Evolutionary conservation across 2,888 invertebrate species (phyloP).

Genomic region (Hydriomena furcata): DNA sequence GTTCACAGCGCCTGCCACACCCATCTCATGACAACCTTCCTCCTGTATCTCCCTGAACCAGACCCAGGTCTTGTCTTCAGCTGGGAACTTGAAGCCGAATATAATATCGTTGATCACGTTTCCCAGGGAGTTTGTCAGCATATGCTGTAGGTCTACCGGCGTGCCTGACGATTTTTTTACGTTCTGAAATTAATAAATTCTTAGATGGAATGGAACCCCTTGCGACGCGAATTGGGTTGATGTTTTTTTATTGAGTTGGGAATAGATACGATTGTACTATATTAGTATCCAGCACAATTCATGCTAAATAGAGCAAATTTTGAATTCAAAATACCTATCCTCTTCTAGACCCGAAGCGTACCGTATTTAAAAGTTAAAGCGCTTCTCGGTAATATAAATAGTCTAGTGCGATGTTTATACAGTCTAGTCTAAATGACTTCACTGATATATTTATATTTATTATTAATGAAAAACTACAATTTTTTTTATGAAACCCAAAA

Average conservation of each 20-base stretch:
- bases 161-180: constrained; percentile 52
- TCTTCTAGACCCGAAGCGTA: no score
- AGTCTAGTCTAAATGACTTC: no score
- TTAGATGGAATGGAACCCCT: no score
- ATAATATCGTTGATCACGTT: constrained; percentile 90
- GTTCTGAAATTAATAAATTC: constrained; percentile 47
- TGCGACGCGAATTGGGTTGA: no score
- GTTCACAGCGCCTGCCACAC: constrained; percentile 92
- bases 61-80: constrained; percentile 89
- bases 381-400: no score
- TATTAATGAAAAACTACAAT: no score
- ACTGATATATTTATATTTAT: no score
- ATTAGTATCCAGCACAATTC: no score
- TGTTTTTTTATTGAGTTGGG: no score
- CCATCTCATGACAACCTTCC: constrained; percentile 92
- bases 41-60: constrained; percentile 91
- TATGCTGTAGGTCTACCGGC: constrained; percentile 77
- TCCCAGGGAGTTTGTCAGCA: constrained; percentile 88
- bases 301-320: background rate
- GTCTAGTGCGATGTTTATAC: no score
- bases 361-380: background rate
- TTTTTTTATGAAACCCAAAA: no score
- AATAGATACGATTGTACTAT: no score
- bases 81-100: constrained; percentile 88
- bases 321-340: background rate